phyloP scores from a whole-genome alignment of 2,888 invertebrate genomes.

The Agriopis marginaria region DNA sequence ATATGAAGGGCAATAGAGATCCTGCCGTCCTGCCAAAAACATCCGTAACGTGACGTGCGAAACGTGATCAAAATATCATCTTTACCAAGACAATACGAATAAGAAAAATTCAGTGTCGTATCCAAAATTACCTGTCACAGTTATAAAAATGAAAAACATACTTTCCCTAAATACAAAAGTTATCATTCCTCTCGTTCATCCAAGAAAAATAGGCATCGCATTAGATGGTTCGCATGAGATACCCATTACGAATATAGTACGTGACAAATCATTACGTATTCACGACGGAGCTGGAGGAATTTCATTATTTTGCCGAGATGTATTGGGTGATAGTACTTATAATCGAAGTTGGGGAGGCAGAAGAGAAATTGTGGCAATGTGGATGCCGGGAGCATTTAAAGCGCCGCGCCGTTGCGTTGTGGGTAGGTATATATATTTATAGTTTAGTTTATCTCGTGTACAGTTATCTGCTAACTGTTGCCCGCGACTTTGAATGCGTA shows the following conservation, averaged over 20 bases:
- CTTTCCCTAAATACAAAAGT: slow-evolving; percentile 21
- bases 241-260: slow-evolving; percentile 42
- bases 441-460: too few species aligned
- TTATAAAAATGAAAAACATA: slow-evolving; percentile 4
- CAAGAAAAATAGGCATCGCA: slow-evolving; percentile 29
- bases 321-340: slow-evolving; percentile 30
- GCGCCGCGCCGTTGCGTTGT: too few species aligned
- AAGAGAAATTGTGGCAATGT: slow-evolving; percentile 24
- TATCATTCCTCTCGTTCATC: slow-evolving; percentile 17
- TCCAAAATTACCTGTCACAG: slow-evolving; percentile 13
- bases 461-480: too few species aligned
- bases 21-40: too few species aligned
- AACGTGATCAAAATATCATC: too few species aligned
- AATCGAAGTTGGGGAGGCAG: slow-evolving; percentile 23
- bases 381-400: slow-evolving; percentile 14
- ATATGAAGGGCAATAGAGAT: too few species aligned
- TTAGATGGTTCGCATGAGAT: slow-evolving; percentile 32
- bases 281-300: slow-evolving; percentile 55
- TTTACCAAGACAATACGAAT: too few species aligned
- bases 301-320: slow-evolving; percentile 58
- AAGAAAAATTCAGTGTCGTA: neutral
- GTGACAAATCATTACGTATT: slow-evolving; percentile 61
- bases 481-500: too few species aligned
- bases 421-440: too few species aligned
- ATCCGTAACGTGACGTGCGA: too few species aligned